Percentiles rank a stretch among this genome's conserved stretches.
These are phyloP conservation scores for Uropsilus gracilis DNA, from an alignment of 2,113 vertebrate species.

Conservation along the genomic window DNA sequence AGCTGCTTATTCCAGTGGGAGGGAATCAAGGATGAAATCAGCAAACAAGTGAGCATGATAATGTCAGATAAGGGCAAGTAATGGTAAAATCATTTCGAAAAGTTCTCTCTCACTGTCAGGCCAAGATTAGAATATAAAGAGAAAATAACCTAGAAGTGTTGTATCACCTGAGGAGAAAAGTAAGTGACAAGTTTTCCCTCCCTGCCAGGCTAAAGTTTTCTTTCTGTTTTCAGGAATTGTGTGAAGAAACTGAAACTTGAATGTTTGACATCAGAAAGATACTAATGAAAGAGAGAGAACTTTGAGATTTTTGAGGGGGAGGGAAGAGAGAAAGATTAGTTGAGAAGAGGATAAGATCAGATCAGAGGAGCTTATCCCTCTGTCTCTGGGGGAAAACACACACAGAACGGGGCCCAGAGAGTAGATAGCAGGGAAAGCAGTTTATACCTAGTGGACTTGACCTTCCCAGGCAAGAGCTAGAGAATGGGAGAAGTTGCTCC, in stretches of 20 bases:
- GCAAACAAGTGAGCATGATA: no score
- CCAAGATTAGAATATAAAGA: no score
- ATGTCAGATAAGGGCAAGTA: no score
- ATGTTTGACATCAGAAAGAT: not conserved
- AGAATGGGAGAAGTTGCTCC: not conserved
- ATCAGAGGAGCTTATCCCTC: not conserved
- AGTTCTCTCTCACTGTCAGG: no score
- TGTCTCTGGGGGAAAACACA: not conserved
- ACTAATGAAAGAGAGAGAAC: not conserved
- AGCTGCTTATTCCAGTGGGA: no score
- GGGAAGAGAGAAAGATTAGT: not conserved
- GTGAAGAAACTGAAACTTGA: not conserved
- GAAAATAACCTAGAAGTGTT: no score
- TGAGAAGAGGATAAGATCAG: not conserved
- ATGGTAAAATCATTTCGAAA: no score
- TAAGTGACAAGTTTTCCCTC: no score
- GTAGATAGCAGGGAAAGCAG: not conserved
- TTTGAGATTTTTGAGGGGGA: not conserved
- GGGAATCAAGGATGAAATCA: no score
- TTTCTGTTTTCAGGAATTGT: not conserved
- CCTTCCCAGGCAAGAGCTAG: not conserved
- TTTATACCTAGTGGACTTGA: not conserved
- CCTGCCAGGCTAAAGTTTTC: no score
- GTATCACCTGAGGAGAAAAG: no score
- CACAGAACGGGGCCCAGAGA: not conserved